phyloP scores from a whole-genome alignment of 2,888 invertebrate genomes.

The Ariolimax columbianus region DNA sequence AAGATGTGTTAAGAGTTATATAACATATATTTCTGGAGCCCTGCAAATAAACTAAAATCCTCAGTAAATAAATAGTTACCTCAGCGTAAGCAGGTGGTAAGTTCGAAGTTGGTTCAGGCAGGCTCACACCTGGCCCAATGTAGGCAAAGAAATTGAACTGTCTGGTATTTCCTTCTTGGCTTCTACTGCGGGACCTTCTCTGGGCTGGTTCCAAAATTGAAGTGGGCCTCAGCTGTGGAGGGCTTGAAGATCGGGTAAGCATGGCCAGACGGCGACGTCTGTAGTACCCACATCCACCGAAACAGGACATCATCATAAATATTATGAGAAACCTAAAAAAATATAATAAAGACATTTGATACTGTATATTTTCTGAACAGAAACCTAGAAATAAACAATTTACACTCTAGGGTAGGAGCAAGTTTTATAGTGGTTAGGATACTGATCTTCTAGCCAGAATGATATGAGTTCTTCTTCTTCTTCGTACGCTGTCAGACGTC shows the following conservation, averaged over 20 bases:
- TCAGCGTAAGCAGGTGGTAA: slow-evolving; percentile 67
- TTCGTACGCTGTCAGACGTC: no score
- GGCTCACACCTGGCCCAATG: slow-evolving; percentile 50
- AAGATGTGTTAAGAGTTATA: no score
- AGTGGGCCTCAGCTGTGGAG: slow-evolving; percentile 49
- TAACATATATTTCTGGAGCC: no score
- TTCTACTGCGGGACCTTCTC: slow-evolving; percentile 48
- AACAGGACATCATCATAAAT: slow-evolving; percentile 74
- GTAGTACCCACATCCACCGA: slow-evolving; percentile 76
- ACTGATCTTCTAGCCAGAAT: no score
- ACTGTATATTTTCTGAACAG: neutral
- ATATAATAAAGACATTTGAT: slow-evolving; percentile 1
- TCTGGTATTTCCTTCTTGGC: slow-evolving; percentile 41
- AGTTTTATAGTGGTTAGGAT: no score
- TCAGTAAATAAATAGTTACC: slow-evolving; percentile 52
- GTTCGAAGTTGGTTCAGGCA: slow-evolving; percentile 50
- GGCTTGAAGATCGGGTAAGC: slow-evolving; percentile 49
- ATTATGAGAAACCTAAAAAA: slow-evolving; percentile 69
- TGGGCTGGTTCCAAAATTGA: slow-evolving; percentile 40
- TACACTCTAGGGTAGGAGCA: no score
- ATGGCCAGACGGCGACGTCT: slow-evolving; percentile 67
- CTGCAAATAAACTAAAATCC: no score
- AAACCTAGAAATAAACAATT: no score
- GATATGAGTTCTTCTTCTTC: no score
- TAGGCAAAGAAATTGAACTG: slow-evolving; percentile 52